Evolutionary conservation across 2,888 invertebrate genomes (phyloP).

Genomic region (Pheosia tremula): DNA sequence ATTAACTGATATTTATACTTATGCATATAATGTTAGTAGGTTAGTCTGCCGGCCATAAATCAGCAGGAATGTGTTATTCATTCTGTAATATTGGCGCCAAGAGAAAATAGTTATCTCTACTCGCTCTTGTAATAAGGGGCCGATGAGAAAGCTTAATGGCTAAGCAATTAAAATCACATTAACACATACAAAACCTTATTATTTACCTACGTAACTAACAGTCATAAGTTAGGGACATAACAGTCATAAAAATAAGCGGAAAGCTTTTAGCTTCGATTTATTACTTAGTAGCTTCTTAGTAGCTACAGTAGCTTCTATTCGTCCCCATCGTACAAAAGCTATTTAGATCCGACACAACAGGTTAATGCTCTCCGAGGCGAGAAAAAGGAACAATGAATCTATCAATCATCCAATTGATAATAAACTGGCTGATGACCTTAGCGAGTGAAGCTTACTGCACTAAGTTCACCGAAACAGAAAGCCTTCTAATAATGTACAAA

Average conservation of each 20-base stretch:
- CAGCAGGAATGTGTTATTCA: background rate
- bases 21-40: slow-evolving; percentile 3
- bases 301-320: too few relatives aligned
- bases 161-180: slow-evolving; percentile 24
- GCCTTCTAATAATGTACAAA: background rate
- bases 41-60: background rate
- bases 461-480: background rate
- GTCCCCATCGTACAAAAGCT: background rate
- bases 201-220: too few relatives aligned
- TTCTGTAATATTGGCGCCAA: background rate
- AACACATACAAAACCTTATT: slow-evolving; percentile 3
- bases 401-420: slow-evolving; percentile 4
- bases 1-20: background rate
- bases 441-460: background rate
- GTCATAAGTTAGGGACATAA: too few relatives aligned
- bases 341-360: background rate
- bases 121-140: slow-evolving; percentile 3
- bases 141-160: slow-evolving; percentile 15
- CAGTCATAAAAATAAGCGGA: too few relatives aligned
- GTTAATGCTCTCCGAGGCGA: slow-evolving; percentile 1
- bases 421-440: background rate
- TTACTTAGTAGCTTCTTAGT: too few relatives aligned
- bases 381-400: slow-evolving; percentile 4
- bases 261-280: too few relatives aligned
- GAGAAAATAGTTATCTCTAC: slow-evolving; percentile 14